phyloP scores from a whole-genome alignment of 2,888 invertebrate species.

The Philhelius pedissequus region DNA sequence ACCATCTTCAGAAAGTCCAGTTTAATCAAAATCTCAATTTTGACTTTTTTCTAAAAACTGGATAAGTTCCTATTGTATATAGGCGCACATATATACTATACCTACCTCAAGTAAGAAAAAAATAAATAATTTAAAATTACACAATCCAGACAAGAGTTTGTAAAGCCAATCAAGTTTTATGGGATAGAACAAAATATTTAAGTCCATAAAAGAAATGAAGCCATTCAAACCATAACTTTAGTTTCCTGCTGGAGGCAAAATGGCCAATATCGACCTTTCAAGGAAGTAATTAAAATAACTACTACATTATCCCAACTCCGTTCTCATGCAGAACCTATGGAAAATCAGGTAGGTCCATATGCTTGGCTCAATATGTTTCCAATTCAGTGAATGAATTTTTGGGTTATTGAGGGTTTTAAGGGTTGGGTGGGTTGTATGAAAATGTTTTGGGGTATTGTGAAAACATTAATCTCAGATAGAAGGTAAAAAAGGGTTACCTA shows the following conservation, averaged over 20 bases:
- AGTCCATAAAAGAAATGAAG: not conserved
- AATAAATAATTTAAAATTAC: no score
- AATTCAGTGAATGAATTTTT: not conserved
- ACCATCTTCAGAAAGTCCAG: no score
- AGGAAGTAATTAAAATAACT: not conserved
- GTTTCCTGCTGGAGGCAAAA: not conserved
- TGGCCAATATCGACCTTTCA: not conserved
- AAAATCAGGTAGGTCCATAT: not conserved
- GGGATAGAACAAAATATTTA: not conserved
- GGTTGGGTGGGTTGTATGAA: not conserved
- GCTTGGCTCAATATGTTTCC: not conserved
- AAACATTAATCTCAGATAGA: slow-evolving; percentile 45
- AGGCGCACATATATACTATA: no score
- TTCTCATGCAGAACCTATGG: not conserved
- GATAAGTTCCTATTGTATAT: no score
- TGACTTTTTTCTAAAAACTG: no score
- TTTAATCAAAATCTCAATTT: no score
- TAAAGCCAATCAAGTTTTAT: not conserved
- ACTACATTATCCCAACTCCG: not conserved
- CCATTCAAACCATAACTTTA: not conserved
- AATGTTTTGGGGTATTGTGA: slow-evolving; percentile 22
- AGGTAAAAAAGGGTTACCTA: not conserved
- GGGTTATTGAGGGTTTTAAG: not conserved
- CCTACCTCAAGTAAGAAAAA: no score
- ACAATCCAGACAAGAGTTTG: no score